Base-by-base conservation (phyloP, 1,140 invertebrate genomes). In the Drepana arcuata region DNA sequence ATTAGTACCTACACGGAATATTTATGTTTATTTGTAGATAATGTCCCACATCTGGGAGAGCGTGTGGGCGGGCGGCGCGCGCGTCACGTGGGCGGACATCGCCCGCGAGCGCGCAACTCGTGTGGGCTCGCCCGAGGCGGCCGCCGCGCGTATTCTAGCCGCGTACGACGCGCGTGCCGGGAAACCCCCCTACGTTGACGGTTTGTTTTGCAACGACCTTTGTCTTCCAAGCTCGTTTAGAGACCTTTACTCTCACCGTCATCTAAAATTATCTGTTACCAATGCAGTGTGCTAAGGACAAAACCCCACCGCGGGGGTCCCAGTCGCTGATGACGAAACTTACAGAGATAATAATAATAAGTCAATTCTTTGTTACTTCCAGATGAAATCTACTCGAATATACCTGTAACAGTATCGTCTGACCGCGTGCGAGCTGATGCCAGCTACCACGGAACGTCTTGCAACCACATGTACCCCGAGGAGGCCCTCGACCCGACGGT, bases 1-100 rank as follows among this genome's bases (percentile, higher is more conserved):
- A n/a, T n/a, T n/a, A n/a, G n/a, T n/a, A n/a, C n/a, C n/a, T n/a
- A n/a, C n/a, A n/a, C n/a, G n/a, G n/a, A n/a, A n/a, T n/a, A n/a
- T n/a, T n/a, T n/a, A n/a, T n/a, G n/a, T n/a, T n/a, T n/a, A n/a
- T n/a, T 15, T 32, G 12, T 56, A 88, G 85, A 89, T 91, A 55
- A 84, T 91, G 73, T 86, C 86, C 10, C 78, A 88, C 48, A 87
- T 88, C 25, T 86, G 85, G 83, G 83, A 84, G 51, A 45, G 65
- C 14, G 35, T 46, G 0, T 75, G 82, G 3, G 61, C 53, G 14
- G 60, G 64, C 2, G 67, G 70, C 31, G 61, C 70, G 14, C 63
- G 64, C 2, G 66, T 72, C 29, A 62, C 70, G 34, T 84, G 82
- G 82, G 52, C 53, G 9, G 67, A 69, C 1, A 61, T 84, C 32